Evolutionary conservation across 2,113 vertebrate genomes (phyloP).

Genomic region (Nicator chloris): DNA sequence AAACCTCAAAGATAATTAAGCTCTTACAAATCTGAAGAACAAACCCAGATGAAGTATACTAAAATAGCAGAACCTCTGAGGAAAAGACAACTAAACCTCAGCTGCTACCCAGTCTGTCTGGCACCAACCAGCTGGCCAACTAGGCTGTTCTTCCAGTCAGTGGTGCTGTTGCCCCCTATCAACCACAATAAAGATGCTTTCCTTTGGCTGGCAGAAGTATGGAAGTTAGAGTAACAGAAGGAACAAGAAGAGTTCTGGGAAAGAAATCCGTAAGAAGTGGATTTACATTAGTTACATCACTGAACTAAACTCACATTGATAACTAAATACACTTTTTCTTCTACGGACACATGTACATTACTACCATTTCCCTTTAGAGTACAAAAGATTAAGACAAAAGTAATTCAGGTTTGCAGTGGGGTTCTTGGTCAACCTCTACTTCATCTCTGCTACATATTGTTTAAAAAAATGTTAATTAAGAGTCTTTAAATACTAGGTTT

Average conservation of each 20-base stretch:
- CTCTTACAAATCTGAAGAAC: not conserved
- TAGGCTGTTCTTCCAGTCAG: not conserved
- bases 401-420: not conserved
- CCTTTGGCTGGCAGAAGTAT: not conserved
- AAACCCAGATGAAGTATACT: slow-evolving; percentile 1
- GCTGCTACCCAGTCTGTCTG: slow-evolving; percentile 9
- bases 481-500: not conserved
- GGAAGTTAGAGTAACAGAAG: not conserved
- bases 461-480: not conserved
- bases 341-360: not conserved
- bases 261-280: not conserved
- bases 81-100: slow-evolving; percentile 9
- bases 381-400: not conserved
- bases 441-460: not conserved
- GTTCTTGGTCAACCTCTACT: not conserved
- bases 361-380: not conserved
- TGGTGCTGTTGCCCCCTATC: not conserved
- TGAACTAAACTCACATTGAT: not conserved
- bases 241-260: not conserved
- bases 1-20: slow-evolving; percentile 39
- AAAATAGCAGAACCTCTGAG: slow-evolving; percentile 14
- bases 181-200: not conserved
- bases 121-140: not conserved
- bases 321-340: not conserved
- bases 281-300: not conserved